Conservation (phyloP, 2,888 invertebrate species). For the Brachynemurus nebulosus region DNA sequence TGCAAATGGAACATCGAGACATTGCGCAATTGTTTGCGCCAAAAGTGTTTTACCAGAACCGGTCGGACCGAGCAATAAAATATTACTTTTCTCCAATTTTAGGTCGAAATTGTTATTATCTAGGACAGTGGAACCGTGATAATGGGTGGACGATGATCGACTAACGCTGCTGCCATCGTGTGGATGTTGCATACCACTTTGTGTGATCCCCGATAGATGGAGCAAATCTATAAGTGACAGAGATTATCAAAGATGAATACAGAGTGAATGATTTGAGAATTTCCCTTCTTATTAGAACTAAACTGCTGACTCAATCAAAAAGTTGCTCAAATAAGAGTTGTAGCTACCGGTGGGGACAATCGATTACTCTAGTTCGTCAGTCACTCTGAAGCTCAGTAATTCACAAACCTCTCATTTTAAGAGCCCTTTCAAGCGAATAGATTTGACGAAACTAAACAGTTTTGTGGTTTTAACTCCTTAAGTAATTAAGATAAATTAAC, state of each 20-base stretch:
- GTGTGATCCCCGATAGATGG: conserved; percentile 64
- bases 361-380: too few species aligned
- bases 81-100: conserved; percentile 90
- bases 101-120: conserved; percentile 72
- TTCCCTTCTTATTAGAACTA: too few species aligned
- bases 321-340: too few species aligned
- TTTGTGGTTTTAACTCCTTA: too few species aligned
- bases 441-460: too few species aligned
- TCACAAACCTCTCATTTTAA: too few species aligned
- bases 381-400: too few species aligned
- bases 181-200: conserved; percentile 39
- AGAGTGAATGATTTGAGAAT: too few species aligned
- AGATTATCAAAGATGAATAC: not conserved
- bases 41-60: conserved; percentile 95
- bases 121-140: conserved; percentile 61
- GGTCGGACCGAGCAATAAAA: conserved; percentile 89
- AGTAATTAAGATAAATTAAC: not conserved
- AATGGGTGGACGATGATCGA: conserved; percentile 20
- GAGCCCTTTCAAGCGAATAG: too few species aligned
- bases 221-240: conserved; percentile 52
- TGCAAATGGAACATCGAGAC: conserved; percentile 96
- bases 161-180: conserved; percentile 21
- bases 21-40: conserved; percentile 94
- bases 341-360: too few species aligned
- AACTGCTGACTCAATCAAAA: too few species aligned